Base-by-base conservation (phyloP, 1,140 invertebrate species). In the Mamestra configurata region DNA sequence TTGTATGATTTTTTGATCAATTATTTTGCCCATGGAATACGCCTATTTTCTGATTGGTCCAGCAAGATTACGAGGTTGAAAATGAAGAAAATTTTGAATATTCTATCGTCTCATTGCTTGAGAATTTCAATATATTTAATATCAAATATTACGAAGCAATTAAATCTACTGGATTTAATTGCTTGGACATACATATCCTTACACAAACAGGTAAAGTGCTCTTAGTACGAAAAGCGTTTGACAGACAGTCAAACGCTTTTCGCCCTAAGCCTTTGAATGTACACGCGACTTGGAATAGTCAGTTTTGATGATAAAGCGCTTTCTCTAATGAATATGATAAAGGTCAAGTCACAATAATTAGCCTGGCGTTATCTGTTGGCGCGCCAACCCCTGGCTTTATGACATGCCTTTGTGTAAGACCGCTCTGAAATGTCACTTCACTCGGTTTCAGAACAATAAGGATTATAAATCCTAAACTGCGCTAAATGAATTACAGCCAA, bases 321-420 rank as follows among this genome's bases (percentile, higher is more conserved):
- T 71, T 71, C 68, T 71, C 22, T 71, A 71, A 71, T 71, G 68
- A 51, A n/a, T 5, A 31, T 31, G 27, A 31, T 31, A 71, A 71
- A 71, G 66, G 66, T 51, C 43, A 51, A 40, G 43, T 31, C 68
- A 71, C 68, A 71, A 71, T 22, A 71, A 71, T 71, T 71, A 71
- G 24, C 43, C 24, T 27, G 68, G 13, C 43, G 46, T 24, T 71
- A 71, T 71, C 68, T 51, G 68, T 31, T 46, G 51, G 13, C 4
- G 68, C 1, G 68, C 68, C 68, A 71, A 51, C 68, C 24, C 35
- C 46, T 71, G 15, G 43, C 37, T 71, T 51, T 35, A 51, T 18
- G 68, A 24, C 61, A 40, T 31, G 43, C 68, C 68, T 71, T 71
- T 51, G 59, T 64, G 64, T 46, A 51, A 71, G 22, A 24, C 15